phyloP scores from a whole-genome alignment of 2,797 vertebrate species.

The Pangasius mekongensis region DNA sequence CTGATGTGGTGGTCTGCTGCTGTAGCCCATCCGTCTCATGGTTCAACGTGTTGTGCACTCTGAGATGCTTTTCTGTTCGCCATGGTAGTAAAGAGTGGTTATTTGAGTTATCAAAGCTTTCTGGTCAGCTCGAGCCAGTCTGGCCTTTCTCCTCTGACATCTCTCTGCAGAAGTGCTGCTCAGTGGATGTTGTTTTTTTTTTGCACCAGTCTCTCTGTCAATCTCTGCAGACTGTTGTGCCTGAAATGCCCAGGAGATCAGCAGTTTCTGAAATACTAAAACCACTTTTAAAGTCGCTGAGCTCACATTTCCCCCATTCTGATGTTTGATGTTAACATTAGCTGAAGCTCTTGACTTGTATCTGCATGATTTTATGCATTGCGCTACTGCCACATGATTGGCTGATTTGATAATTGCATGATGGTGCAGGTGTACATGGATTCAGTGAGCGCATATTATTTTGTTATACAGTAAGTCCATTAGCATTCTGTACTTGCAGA shows the following conservation, averaged over 20 bases:
- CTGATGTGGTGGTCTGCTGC: not conserved
- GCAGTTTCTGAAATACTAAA: not conserved
- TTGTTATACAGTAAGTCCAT: not conserved
- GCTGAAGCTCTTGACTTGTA: not conserved
- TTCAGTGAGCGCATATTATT: not conserved
- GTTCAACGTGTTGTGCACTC: not conserved
- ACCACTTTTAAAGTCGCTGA: not conserved
- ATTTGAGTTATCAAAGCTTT: not conserved
- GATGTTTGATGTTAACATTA: not conserved
- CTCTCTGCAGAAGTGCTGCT: not conserved
- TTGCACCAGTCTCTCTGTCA: not conserved
- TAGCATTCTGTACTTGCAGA: not conserved
- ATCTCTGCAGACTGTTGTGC: not conserved
- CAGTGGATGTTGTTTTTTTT: not conserved
- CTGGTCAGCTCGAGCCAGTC: not conserved
- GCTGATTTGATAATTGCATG: not conserved
- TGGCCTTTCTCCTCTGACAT: not conserved
- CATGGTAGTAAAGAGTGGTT: not conserved
- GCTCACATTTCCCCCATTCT: not conserved
- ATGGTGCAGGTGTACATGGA: not conserved
- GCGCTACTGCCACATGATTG: not conserved
- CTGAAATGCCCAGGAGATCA: not conserved
- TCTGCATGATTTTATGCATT: not conserved
- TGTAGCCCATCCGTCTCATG: not conserved
- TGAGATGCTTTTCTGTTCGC: not conserved